These are phyloP conservation scores for Pyrrhia umbra DNA, from an alignment of 2,888 invertebrate species.

Conservation along the genomic window DNA sequence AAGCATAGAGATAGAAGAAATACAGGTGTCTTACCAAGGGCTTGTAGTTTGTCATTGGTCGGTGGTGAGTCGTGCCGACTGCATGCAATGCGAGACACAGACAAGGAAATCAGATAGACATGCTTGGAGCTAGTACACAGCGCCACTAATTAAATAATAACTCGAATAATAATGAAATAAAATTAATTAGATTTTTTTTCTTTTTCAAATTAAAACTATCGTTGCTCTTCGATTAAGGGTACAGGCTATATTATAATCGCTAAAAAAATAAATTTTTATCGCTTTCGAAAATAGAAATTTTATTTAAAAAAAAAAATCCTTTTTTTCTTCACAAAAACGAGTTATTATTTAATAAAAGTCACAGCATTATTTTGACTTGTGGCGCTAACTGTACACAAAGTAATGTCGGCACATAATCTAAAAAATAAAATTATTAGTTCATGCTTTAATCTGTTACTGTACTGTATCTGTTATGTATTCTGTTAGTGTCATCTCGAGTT, in stretches of 20 bases:
- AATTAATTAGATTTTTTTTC: too few relatives aligned
- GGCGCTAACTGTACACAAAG: constrained; percentile 53
- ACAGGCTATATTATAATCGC: too few relatives aligned
- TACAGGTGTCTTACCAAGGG: constrained; percentile 80
- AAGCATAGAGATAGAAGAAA: constrained; percentile 45
- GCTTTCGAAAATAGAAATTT: neutral
- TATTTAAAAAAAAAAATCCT: neutral
- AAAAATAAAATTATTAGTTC: constrained; percentile 56
- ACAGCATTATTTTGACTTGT: constrained; percentile 32
- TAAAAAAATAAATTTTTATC: neutral
- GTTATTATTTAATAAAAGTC: constrained; percentile 45
- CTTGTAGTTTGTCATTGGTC: constrained; percentile 86
- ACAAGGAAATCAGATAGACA: constrained; percentile 73
- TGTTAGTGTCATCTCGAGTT: constrained; percentile 45
- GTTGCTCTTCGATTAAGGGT: too few relatives aligned
- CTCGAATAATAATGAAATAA: constrained; percentile 26
- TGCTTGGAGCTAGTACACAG: constrained; percentile 54
- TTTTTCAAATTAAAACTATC: too few relatives aligned
- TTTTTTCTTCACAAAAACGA: too few relatives aligned
- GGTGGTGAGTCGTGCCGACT: constrained; percentile 77
- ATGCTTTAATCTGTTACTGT: constrained; percentile 42
- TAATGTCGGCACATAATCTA: constrained; percentile 55
- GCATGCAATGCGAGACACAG: constrained; percentile 83
- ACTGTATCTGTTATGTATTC: constrained; percentile 33
- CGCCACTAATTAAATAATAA: constrained; percentile 52